Evolutionary conservation across 2,113 vertebrate genomes (phyloP), one percentile per base, ranked within the genome.

Genomic region (Toxotes chatareus): DNA sequence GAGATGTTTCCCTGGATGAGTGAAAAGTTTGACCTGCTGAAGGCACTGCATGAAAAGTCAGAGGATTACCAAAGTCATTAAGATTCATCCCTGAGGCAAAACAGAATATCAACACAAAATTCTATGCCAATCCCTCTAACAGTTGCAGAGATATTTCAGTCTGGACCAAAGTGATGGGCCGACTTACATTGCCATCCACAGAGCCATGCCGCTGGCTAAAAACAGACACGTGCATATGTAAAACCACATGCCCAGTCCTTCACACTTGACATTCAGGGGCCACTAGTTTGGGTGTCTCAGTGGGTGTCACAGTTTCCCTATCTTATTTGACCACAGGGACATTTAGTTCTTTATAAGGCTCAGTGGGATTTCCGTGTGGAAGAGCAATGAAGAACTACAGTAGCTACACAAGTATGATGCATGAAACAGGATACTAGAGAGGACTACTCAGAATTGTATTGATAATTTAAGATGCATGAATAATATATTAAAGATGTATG

Each of bases 401-500:
- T 57, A 27, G 68, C 77, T 57, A 64, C 40, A 59, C 19, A 85
- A 23, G 19, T 34, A 69, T 68, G 56, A 82, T 53, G 47, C 47
- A 73, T 73, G 44, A 66, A 53, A 70, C 38, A 31, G 57, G 59
- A 71, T 71, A 53, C 64, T 56, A 40, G 46, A 42, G 32, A 56
- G 51, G 44, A 61, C 49, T 27, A 17, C 68, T 19, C 17, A 64
- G 79, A 67, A 77, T 73, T 4, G 7, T 56, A 76, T 64, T 51
- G 34, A 86, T 84, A 51, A 80, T 75, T 80, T 56, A 82, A 76
- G 12, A 82, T 60, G 42, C 19, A 71, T 71, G 27, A 73, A 89
- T 87, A 56, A 87, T 49, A 73, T 27, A 83, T 80, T 71, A 40
- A 76, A 78, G 8, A 60, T 59, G 40, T 14, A 79, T 81, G 46